Conservation (phyloP, 2,888 invertebrate genomes). For the Nowickia ferox region DNA sequence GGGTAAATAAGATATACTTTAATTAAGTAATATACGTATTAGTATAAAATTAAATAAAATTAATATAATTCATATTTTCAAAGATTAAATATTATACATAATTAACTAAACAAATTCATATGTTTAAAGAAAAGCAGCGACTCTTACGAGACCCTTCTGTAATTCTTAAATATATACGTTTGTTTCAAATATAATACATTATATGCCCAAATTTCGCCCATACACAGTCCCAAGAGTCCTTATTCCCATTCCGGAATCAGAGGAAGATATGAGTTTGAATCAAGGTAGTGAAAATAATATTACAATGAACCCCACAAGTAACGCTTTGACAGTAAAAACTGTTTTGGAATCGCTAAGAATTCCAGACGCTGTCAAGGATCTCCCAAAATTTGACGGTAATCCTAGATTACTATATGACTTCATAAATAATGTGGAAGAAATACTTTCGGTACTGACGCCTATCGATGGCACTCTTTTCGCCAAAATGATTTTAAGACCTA, state of each 20-base stretch:
- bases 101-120: too few species aligned
- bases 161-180: too few species aligned
- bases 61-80: too few species aligned
- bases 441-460: conserved; percentile 3
- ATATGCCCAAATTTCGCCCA: conserved; percentile 9
- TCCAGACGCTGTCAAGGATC: conserved; percentile 15
- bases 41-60: too few species aligned
- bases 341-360: neutral
- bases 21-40: too few species aligned
- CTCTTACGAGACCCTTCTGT: too few species aligned
- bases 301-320: neutral
- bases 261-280: neutral
- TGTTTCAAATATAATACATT: neutral
- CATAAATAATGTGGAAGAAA: conserved; percentile 18
- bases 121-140: too few species aligned
- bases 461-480: conserved; percentile 6
- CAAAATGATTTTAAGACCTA: neutral
- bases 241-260: neutral
- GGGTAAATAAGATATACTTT: too few species aligned
- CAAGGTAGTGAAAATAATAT: neutral
- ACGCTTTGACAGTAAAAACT: neutral
- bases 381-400: conserved; percentile 17
- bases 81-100: too few species aligned
- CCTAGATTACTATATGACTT: neutral
- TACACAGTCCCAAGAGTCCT: neutral